Base-by-base conservation (phyloP, 2,113 vertebrate species). In the Saguinus midas region DNA sequence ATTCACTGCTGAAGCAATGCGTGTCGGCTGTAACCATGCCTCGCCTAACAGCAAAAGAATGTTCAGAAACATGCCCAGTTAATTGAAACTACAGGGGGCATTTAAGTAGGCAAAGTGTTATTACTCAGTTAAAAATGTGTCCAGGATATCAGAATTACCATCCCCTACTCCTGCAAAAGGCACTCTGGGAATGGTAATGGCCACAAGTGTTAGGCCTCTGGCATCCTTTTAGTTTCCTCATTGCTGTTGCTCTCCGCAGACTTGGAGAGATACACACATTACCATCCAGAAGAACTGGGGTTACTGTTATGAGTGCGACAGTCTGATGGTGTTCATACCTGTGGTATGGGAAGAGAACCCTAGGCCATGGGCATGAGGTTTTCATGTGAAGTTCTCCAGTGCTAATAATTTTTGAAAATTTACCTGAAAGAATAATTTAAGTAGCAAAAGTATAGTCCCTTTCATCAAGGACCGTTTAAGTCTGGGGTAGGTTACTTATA, bases 101-200 rank as follows among this genome's bases (percentile, higher is more conserved):
- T 88, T 93, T 96, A 97, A 92, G 87, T 96, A 95, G 92, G 95
- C 94, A 94, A 96, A 94, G 93, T 88, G 90, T 92, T 97, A 94
- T 90, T 87, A 87, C 61, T 95, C 94, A 43, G 90, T 72, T 94
- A 84, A 79, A 95, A 92, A 90, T 79, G 72, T 73, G 58, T 89
- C 92, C 83, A 75, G 85, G 70, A 96, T 95, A 91, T 93, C 81
- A 82, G 92, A 96, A 92, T 92, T 90, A 89, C 66, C 40, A 58
- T 70, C 52, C 45, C 83, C 35, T 50, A 25, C n/a, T 79, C 57
- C 43, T 82, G 45, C 66, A 94, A 92, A 95, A 90, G 92, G 14
- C 72, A 45, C 57, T 83, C 35, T 70, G 61, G 75, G 81, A 95
- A 84, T 68, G 70, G 25, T 0, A 94, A 86, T 83, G 83, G 83